phyloP scores from a whole-genome alignment of 2,113 vertebrate genomes.

The Xiphophorus hellerii region DNA sequence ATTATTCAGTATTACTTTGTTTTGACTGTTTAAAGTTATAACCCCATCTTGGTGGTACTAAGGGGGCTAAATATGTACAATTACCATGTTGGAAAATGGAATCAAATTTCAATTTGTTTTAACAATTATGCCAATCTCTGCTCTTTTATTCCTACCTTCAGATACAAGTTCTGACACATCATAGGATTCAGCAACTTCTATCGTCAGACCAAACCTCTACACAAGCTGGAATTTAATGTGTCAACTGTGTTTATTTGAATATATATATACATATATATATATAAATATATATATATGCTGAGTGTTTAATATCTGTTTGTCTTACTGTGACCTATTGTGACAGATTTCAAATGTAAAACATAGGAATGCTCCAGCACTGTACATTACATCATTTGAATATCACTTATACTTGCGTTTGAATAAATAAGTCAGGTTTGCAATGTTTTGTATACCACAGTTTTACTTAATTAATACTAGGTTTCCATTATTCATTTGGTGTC shows the following conservation, averaged over 20 bases:
- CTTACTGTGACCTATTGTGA: neutral
- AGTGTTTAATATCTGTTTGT: neutral
- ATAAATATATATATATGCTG: no score
- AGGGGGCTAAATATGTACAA: neutral
- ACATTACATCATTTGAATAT: slow-evolving; percentile 5
- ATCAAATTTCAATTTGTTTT: neutral
- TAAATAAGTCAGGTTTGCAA: slow-evolving; percentile 12
- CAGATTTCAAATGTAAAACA: neutral
- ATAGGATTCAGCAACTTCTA: slow-evolving; percentile 37
- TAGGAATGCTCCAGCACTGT: slow-evolving; percentile 7
- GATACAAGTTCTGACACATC: slow-evolving; percentile 61
- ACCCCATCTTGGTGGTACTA: neutral
- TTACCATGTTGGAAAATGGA: neutral
- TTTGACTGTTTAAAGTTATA: no score
- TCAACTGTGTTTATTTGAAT: slow-evolving; percentile 4
- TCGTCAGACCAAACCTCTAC: slow-evolving; percentile 1
- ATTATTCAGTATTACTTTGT: no score
- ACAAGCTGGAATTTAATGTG: slow-evolving; percentile 2
- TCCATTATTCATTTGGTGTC: slow-evolving; percentile 38
- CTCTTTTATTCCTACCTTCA: slow-evolving; percentile 47
- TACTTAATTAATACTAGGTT: slow-evolving; percentile 38
- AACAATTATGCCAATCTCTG: neutral
- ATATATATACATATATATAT: neutral
- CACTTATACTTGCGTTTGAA: slow-evolving; percentile 6
- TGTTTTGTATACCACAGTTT: slow-evolving; percentile 23